Evolutionary conservation across 92 coral and sea anemone species (phyloP).

Genomic region (Parazoanthus darwini): DNA sequence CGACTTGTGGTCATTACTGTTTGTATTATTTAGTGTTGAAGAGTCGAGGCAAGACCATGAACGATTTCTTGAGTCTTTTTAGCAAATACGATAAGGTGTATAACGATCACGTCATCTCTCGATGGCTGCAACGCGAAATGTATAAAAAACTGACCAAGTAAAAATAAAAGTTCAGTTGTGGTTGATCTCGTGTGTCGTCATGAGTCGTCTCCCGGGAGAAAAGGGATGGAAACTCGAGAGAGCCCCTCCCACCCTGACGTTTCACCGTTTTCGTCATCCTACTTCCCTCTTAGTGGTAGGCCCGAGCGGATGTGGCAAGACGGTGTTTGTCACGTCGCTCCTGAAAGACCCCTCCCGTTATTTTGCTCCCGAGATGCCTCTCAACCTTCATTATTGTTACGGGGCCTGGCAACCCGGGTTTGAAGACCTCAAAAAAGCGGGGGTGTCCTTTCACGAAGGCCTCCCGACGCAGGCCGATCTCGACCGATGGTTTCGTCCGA

Average conservation of each 20-base stretch:
- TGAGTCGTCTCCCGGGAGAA: too few species aligned
- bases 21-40: background rate
- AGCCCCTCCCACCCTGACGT: too few species aligned
- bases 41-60: too few species aligned
- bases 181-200: conserved; percentile 1
- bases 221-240: too few species aligned
- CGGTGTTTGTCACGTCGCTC: conserved; percentile 1
- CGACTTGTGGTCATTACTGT: background rate
- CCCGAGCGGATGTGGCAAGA: background rate
- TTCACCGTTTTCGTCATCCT: background rate
- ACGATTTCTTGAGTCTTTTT: too few species aligned
- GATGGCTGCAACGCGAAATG: too few species aligned
- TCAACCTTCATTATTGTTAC: too few species aligned
- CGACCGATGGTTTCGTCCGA: background rate
- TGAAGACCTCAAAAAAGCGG: background rate
- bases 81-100: too few species aligned
- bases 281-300: conserved; percentile 8
- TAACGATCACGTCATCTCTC: too few species aligned
- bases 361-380: too few species aligned
- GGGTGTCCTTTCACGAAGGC: conserved; percentile 5
- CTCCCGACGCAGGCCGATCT: background rate
- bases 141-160: background rate
- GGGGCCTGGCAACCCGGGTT: too few species aligned
- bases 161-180: background rate
- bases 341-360: background rate